A percentile compares a stretch with the other conserved stretches of the same genome.
These are phyloP conservation scores for Trogon surrucura DNA, from an alignment of 2,113 vertebrate species.

Conservation along the genomic window DNA sequence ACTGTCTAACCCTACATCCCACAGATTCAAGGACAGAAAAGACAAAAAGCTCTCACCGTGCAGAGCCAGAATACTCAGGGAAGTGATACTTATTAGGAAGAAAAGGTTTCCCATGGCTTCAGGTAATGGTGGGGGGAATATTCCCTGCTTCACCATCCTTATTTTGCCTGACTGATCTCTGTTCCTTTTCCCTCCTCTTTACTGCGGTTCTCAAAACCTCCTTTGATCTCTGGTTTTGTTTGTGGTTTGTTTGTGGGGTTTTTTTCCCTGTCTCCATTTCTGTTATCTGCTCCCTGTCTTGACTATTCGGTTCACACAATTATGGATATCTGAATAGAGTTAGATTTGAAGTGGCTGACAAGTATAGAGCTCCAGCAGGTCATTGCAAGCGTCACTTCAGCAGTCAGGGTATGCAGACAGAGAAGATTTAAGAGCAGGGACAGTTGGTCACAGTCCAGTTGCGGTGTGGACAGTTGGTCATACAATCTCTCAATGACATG, in stretches of 20 bases:
- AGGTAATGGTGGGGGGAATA: neutral
- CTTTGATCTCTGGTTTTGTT: neutral
- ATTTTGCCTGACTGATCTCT: neutral
- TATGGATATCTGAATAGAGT: neutral
- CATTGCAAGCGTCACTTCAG: neutral
- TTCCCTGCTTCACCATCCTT: neutral
- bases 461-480: neutral
- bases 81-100: neutral
- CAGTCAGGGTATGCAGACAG: neutral
- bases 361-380: neutral
- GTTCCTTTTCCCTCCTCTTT: neutral
- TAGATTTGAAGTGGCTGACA: neutral
- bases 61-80: neutral
- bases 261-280: neutral
- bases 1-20: neutral
- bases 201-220: neutral
- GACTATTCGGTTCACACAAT: neutral
- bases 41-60: neutral
- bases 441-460: neutral
- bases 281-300: neutral
- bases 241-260: too few species aligned
- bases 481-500: neutral
- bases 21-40: neutral
- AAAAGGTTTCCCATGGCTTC: neutral
- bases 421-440: neutral